phyloP scores from a whole-genome alignment of 1,140 invertebrate species.

The Oryctes rhinoceros region DNA sequence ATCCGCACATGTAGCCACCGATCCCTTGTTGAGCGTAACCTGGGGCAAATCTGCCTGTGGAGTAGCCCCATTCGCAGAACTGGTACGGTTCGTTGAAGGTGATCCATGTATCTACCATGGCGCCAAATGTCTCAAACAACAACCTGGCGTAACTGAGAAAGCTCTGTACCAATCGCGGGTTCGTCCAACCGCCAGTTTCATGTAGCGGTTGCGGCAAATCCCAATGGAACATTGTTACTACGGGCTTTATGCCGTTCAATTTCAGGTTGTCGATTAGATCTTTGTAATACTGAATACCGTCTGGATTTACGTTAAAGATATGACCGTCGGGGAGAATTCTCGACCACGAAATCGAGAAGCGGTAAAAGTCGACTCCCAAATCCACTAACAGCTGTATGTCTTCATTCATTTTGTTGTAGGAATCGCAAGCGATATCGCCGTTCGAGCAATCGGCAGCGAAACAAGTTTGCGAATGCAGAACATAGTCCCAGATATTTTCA shows the following conservation, averaged over 20 bases:
- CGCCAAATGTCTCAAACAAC: slow-evolving; percentile 66
- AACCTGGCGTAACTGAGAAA: slow-evolving; percentile 68
- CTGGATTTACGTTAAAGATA: slow-evolving; percentile 64
- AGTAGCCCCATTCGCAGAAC: slow-evolving; percentile 50
- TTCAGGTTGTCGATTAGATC: slow-evolving; percentile 68
- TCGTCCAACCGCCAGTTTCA: slow-evolving; percentile 72
- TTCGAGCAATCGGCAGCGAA: slow-evolving; percentile 60
- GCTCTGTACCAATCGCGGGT: slow-evolving; percentile 66
- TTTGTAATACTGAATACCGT: slow-evolving; percentile 71
- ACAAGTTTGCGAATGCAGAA: slow-evolving; percentile 61
- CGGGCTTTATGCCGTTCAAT: slow-evolving; percentile 67
- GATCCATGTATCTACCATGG: slow-evolving; percentile 63
- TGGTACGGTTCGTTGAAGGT: slow-evolving; percentile 59
- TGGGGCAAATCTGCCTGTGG: slow-evolving; percentile 51
- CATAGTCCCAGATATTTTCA: slow-evolving; percentile 68
- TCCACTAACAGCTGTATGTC: slow-evolving; percentile 64
- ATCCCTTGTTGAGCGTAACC: slow-evolving; percentile 54
- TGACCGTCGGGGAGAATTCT: slow-evolving; percentile 56
- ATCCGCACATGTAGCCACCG: slow-evolving; percentile 60
- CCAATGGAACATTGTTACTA: slow-evolving; percentile 65
- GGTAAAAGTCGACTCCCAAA: slow-evolving; percentile 62
- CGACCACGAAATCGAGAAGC: slow-evolving; percentile 72
- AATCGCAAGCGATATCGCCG: slow-evolving; percentile 67
- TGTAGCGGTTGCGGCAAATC: slow-evolving; percentile 69
- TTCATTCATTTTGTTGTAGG: slow-evolving; percentile 66